Percentiles rank a stretch among this genome's conserved stretches.
These are phyloP conservation scores for Eciton burchellii DNA, from an alignment of 1,140 invertebrate genomes.

Conservation along the genomic window DNA sequence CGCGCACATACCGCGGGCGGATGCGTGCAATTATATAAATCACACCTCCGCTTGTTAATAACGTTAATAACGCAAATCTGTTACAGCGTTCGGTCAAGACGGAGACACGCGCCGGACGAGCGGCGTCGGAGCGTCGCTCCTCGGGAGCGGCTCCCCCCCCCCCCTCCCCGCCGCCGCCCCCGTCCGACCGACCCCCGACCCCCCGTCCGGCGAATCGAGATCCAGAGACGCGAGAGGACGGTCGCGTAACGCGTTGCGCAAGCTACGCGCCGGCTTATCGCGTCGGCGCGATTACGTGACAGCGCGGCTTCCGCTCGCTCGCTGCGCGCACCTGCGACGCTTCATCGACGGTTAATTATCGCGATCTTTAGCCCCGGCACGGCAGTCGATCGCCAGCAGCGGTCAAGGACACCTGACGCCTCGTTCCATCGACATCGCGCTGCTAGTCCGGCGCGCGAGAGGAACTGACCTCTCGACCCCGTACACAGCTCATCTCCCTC, in stretches of 20 bases:
- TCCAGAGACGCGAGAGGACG: no score
- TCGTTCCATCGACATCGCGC: constrained; percentile 13
- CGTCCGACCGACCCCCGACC: no score
- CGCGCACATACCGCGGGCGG: constrained; percentile 77
- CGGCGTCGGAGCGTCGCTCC: no score
- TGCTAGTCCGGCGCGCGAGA: constrained; percentile 49
- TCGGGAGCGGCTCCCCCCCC: no score
- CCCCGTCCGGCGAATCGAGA: no score
- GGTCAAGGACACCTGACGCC: constrained; percentile 71
- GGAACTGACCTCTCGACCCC: constrained; percentile 66
- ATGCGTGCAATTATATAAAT: constrained; percentile 76
- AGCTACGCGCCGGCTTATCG: constrained; percentile 36
- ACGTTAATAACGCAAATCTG: constrained; percentile 20
- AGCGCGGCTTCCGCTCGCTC: constrained; percentile 5
- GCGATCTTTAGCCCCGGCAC: constrained; percentile 10
- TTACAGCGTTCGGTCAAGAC: neutral
- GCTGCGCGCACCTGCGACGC: constrained; percentile 28
- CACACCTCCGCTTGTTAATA: constrained; percentile 31
- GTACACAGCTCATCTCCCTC: constrained; percentile 39
- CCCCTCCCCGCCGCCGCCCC: no score
- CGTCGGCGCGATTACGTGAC: neutral
- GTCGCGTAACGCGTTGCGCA: neutral
- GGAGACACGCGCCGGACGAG: constrained; percentile 22
- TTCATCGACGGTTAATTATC: constrained; percentile 68
- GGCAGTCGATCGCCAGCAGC: neutral